Evolutionary conservation across 2,797 vertebrate species (phyloP), one percentile per base, ranked within the genome.

Genomic region (Xerus rutilus): DNA sequence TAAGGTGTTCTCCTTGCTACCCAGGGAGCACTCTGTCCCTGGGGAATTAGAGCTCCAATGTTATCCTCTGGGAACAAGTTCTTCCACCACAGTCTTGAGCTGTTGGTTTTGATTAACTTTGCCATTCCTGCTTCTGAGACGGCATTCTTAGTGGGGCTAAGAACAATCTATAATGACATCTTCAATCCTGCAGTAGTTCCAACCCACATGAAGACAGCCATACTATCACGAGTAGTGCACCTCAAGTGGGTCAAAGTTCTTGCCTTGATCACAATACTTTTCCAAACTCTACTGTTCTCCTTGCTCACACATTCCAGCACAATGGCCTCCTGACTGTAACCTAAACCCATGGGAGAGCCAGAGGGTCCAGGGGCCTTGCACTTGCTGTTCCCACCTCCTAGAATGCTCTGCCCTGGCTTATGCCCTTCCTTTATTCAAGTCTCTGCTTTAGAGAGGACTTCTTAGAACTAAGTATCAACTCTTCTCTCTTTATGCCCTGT

Each of bases 401-500:
- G 49, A 74, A 13, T n/a, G 30, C 17, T 32, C 59, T 65, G 64
- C 0, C 86, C 77, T 21, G 65, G 20, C 35, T 83, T 28, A 17
- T 13, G 82, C 49, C 57, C 32, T 83, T 57, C 57, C 84, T 89
- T 88, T n/a, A 49, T 47, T 90, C 21, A 64, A 65, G n/a, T 64
- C 67, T 96, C 78, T 57, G 59, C 57, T 45, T 86, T 54, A 10
- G 52, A 69, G 39, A 95, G 32, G 39, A 52, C 76, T 81, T 92
- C 72, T 70, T 70, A 39, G 52, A 45, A 73, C 12, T 59, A n/a
- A 81, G 52, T 5, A 45, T 17, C 30, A 86, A 20, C 52, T 49
- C 76, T 23, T 25, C 25, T 62, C 13, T 81, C 54, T 67, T 77
- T 49, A 17, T 3, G 64, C 12, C 28, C 23, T 43, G 6, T 49